Evolutionary conservation across 2,113 vertebrate species (phyloP).

Genomic region (Phoxinus phoxinus): DNA sequence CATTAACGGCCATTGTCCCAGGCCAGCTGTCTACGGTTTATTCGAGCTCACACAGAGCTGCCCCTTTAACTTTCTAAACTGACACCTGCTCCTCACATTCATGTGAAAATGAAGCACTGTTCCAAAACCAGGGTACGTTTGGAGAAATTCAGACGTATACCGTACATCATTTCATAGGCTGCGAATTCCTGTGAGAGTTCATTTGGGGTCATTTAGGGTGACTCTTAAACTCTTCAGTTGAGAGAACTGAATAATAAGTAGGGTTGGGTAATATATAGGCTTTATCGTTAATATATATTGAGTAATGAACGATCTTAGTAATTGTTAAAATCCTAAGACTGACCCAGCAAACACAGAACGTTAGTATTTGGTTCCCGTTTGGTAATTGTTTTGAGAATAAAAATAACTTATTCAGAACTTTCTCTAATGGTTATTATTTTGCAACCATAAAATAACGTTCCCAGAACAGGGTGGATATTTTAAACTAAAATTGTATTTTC

Average conservation of each 20-base stretch:
- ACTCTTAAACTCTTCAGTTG: neutral
- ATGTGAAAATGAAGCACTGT: conserved; percentile 69
- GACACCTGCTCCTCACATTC: conserved; percentile 79
- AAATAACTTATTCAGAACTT: too few species aligned
- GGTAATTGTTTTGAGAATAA: too few species aligned
- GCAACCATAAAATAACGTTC: too few species aligned
- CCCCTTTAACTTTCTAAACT: conserved; percentile 63
- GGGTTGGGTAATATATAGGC: neutral
- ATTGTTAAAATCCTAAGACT: neutral
- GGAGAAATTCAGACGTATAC: conserved; percentile 6
- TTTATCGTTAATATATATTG: too few species aligned
- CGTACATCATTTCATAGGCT: neutral
- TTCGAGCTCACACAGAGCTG: conserved; percentile 39
- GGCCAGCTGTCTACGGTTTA: conserved; percentile 59
- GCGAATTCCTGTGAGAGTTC: conserved; percentile 14
- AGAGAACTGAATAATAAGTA: neutral
- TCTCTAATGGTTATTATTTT: too few species aligned
- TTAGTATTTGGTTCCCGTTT: too few species aligned
- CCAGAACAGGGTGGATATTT: too few species aligned
- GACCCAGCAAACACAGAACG: neutral
- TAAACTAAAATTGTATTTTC: too few species aligned
- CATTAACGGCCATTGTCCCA: conserved; percentile 62
- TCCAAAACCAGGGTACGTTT: conserved; percentile 15
- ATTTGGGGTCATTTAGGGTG: neutral
- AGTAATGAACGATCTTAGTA: neutral